These are phyloP conservation scores for Hirtodrosophila confusa DNA, from an alignment of 2,888 invertebrate species.

Conservation along the genomic window DNA sequence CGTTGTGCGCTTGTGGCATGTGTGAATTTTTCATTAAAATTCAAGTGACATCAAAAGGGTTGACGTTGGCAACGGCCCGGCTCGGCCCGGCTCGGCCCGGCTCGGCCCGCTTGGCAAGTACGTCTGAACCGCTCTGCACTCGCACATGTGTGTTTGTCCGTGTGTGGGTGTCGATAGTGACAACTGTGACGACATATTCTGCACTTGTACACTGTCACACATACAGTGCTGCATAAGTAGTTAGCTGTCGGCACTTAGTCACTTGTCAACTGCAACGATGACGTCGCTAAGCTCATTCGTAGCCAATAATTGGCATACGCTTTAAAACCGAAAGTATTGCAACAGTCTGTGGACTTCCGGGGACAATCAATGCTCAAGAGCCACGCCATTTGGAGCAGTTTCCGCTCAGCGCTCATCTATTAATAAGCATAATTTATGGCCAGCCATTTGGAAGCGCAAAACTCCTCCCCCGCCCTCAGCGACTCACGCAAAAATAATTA, in stretches of 20 bases:
- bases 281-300: conserved; percentile 41
- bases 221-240: conserved; percentile 61
- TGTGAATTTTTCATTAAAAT: conserved; percentile 81
- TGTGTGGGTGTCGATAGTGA: conserved; percentile 74
- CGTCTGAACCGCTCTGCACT: not conserved
- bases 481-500: conserved; percentile 74
- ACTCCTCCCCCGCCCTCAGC: conserved; percentile 12
- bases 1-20: conserved; percentile 75
- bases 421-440: conserved; percentile 70
- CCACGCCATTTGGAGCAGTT: conserved; percentile 17
- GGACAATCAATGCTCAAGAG: not conserved
- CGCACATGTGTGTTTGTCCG: not conserved
- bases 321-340: conserved; percentile 55
- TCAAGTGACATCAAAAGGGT: conserved; percentile 82
- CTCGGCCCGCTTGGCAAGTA: conserved; percentile 19
- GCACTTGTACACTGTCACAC: conserved; percentile 69
- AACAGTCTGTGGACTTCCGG: not conserved
- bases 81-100: conserved; percentile 23
- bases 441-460: conserved; percentile 41
- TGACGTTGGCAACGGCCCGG: conserved; percentile 55
- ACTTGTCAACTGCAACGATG: conserved; percentile 56
- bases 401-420: conserved; percentile 50
- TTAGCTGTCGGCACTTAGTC: conserved; percentile 63
- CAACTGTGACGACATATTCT: conserved; percentile 81
- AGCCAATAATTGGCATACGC: conserved; percentile 57